Base-by-base conservation (phyloP, 2,797 vertebrate species). In the Intellagama lesueurii region DNA sequence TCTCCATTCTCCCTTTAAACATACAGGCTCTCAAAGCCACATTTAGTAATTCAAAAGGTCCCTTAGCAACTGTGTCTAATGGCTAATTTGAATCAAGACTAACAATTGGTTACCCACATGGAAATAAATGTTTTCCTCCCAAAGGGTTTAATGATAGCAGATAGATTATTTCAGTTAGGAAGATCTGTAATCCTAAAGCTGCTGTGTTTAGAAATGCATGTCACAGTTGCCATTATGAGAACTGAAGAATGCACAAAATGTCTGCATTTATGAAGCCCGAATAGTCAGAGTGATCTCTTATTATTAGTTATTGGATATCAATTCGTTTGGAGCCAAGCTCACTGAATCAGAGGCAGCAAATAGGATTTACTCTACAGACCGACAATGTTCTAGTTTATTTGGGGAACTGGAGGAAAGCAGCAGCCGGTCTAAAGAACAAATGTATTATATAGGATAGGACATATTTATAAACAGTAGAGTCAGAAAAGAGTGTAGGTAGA, bases 121-220 rank as follows among this genome's bases (percentile, higher is more conserved):
- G 5, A 76, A 75, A 82, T 73, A 28, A 32, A 17, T 32, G 28
- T 16, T 75, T 75, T 30, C 72, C 30, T 82, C 19, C 19, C 26
- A 52, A 87, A 69, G 12, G 24, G 35, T 22, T 68, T 79, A 87
- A 32, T 35, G 32, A 80, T 85, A 35, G 49, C 24, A 32, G 69
- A 32, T 90, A 92, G 91, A 95, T 90, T 92, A 90, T 94, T 92
- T 93, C 92, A 94, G 89, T 24, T 77, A 92, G 91, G 78, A 93
- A 95, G 91, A 91, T 91, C 14, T 82, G 90, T 95, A 94, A 95
- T 95, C 91, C 93, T 92, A 93, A 94, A 92, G 92, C 91, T 80
- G 91, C 93, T 94, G 91, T 88, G 89, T 73, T 94, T 85, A 60
- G 90, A 92, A 94, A 94, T 94, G 94, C 94, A 91, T 93, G 93